Evolutionary conservation across 2,888 invertebrate species (phyloP).

Genomic region (Scaptomyza reducta): DNA sequence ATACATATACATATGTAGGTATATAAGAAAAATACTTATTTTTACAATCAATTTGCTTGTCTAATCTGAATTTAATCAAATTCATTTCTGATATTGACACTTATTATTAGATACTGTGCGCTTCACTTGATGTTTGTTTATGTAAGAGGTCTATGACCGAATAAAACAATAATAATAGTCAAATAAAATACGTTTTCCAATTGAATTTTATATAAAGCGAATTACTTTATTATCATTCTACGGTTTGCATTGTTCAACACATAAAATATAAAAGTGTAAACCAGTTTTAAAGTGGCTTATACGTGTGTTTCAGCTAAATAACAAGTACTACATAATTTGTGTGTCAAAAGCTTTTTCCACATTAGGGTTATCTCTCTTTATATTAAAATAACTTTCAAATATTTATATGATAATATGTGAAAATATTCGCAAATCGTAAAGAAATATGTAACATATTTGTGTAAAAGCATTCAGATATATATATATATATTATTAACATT

Average conservation of each 20-base stretch:
- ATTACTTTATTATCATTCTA: too few species aligned
- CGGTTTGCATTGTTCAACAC: background rate
- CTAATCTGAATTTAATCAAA: conserved; percentile 7
- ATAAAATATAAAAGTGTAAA: background rate
- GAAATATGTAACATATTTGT: too few species aligned
- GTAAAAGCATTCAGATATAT: too few species aligned
- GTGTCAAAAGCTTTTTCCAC: too few species aligned
- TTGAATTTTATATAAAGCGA: background rate
- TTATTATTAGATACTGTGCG: background rate
- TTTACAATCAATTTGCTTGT: conserved; percentile 5
- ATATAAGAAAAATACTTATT: background rate
- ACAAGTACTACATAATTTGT: too few species aligned
- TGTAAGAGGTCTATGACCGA: conserved; percentile 11
- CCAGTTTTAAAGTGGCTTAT: background rate
- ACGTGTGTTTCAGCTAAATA: too few species aligned
- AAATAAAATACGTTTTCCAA: background rate
- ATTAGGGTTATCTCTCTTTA: too few species aligned
- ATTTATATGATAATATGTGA: too few species aligned
- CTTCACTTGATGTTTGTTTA: background rate
- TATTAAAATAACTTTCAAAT: too few species aligned
- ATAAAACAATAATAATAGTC: background rate
- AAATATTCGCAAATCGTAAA: too few species aligned
- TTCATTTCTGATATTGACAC: conserved; percentile 5
- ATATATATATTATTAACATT: too few species aligned
- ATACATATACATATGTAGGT: background rate